These are phyloP conservation scores for Phalangium opilio DNA, from an alignment of 2,888 invertebrate genomes.

Conservation along the genomic window DNA sequence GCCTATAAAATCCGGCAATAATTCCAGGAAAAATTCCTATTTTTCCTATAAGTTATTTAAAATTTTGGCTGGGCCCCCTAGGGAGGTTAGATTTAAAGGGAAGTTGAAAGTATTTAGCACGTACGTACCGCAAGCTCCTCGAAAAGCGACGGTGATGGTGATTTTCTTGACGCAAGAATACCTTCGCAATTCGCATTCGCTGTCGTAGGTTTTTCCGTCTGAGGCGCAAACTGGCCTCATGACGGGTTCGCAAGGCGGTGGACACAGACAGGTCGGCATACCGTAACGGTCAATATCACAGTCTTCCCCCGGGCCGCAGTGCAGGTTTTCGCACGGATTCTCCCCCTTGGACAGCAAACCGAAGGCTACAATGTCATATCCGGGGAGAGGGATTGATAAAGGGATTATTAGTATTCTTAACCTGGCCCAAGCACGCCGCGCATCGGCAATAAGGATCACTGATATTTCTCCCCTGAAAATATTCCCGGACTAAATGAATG, in stretches of 20 bases:
- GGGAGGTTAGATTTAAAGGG: too few relatives aligned
- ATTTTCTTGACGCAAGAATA: slow-evolving; percentile 36
- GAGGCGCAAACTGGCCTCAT: slow-evolving; percentile 32
- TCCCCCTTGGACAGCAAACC: slow-evolving; percentile 39
- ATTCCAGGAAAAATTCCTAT: too few relatives aligned
- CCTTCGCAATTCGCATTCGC: slow-evolving; percentile 35
- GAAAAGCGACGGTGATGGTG: slow-evolving; percentile 39
- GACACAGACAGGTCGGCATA: slow-evolving; percentile 68
- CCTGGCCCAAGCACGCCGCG: too few relatives aligned
- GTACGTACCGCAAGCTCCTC: slow-evolving; percentile 46
- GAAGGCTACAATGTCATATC: too few relatives aligned
- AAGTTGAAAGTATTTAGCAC: not conserved
- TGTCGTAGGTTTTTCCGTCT: slow-evolving; percentile 37
- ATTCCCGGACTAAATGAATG: too few relatives aligned
- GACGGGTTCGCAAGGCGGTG: slow-evolving; percentile 52
- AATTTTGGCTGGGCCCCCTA: too few relatives aligned
- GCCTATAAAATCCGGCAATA: too few relatives aligned
- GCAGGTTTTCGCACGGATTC: slow-evolving; percentile 65
- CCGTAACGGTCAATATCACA: slow-evolving; percentile 68
- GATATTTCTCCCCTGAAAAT: too few relatives aligned
- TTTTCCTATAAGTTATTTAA: too few relatives aligned
- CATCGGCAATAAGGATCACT: too few relatives aligned
- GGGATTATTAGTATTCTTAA: too few relatives aligned
- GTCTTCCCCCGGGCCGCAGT: slow-evolving; percentile 59
- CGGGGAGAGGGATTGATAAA: too few relatives aligned